These are phyloP conservation scores for Esox masquinongy DNA, from an alignment of 2,797 vertebrate species.

Conservation along the genomic window DNA sequence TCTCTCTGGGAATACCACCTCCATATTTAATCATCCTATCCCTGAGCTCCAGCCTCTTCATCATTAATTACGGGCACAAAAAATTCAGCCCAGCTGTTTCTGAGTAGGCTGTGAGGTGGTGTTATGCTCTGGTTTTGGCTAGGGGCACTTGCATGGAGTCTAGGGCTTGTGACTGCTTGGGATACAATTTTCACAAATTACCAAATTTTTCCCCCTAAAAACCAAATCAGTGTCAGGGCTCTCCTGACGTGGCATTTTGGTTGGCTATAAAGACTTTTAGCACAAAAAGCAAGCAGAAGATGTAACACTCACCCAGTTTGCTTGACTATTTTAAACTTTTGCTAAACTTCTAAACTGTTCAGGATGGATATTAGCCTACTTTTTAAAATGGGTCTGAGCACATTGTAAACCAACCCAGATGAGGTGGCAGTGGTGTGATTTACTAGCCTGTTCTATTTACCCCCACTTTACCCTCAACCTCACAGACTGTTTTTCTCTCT, in stretches of 20 bases:
- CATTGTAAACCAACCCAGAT: constrained; percentile 65
- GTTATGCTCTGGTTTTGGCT: constrained; percentile 42
- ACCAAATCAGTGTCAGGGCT: constrained; percentile 63
- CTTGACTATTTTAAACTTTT: constrained; percentile 17
- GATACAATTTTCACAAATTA: constrained; percentile 73
- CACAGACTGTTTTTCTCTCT: constrained; percentile 74
- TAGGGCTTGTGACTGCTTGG: constrained; percentile 60
- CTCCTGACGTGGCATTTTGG: constrained; percentile 62
- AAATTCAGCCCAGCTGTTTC: constrained; percentile 81
- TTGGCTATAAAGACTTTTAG: constrained; percentile 18
- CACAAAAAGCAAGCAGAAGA: constrained; percentile 19
- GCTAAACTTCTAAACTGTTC: constrained; percentile 46
- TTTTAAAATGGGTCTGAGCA: constrained; percentile 64
- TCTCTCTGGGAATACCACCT: constrained; percentile 72
- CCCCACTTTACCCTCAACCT: constrained; percentile 66
- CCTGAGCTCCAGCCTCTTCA: constrained; percentile 76
- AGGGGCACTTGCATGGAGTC: constrained; percentile 52
- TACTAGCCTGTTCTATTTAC: constrained; percentile 69
- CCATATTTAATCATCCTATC: constrained; percentile 82
- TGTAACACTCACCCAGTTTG: constrained; percentile 30
- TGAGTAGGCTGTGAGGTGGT: constrained; percentile 44
- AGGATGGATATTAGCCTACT: constrained; percentile 61
- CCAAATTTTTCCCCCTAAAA: constrained; percentile 64
- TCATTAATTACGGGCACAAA: constrained; percentile 85
- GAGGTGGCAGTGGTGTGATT: constrained; percentile 74